phyloP scores from a whole-genome alignment of 2,113 vertebrate species.

The Sterrhoptilus dennistouni region DNA sequence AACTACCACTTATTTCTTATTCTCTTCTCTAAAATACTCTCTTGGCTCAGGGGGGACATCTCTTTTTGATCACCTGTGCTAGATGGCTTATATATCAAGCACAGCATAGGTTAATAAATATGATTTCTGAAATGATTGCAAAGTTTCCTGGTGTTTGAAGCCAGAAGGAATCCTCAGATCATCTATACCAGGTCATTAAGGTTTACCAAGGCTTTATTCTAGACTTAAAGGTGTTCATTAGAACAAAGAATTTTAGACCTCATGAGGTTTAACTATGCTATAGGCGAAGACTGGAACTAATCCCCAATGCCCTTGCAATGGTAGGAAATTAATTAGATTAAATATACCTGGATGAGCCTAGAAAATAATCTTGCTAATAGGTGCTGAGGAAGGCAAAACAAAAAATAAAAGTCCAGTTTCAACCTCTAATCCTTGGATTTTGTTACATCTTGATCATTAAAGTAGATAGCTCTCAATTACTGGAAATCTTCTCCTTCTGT shows the following conservation, averaged over 20 bases:
- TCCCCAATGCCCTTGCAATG: background rate
- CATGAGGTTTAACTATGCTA: slow-evolving; percentile 22
- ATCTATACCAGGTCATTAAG: background rate
- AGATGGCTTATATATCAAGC: slow-evolving; percentile 21
- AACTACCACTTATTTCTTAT: slow-evolving; percentile 30
- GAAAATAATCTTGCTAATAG: background rate
- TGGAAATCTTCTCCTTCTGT: background rate
- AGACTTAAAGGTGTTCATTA: slow-evolving; percentile 48
- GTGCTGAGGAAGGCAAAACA: background rate
- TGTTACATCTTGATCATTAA: background rate
- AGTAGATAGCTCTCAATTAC: background rate
- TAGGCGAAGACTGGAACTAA: slow-evolving; percentile 41
- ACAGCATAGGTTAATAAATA: slow-evolving; percentile 38
- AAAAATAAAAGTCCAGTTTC: background rate
- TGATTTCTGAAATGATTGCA: slow-evolving; percentile 39
- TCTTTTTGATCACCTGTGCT: slow-evolving; percentile 37
- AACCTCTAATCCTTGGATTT: background rate
- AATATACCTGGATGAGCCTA: slow-evolving; percentile 7
- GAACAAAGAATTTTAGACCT: slow-evolving; percentile 32
- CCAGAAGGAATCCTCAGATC: slow-evolving; percentile 11
- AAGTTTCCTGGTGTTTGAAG: slow-evolving; percentile 25
- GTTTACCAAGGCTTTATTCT: slow-evolving; percentile 37
- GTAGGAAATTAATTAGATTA: slow-evolving; percentile 43
- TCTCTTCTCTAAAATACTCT: background rate
- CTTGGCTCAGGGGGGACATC: background rate